Evolutionary conservation across 1,140 invertebrate genomes (phyloP).

Genomic region (Neodiprion lecontei): DNA sequence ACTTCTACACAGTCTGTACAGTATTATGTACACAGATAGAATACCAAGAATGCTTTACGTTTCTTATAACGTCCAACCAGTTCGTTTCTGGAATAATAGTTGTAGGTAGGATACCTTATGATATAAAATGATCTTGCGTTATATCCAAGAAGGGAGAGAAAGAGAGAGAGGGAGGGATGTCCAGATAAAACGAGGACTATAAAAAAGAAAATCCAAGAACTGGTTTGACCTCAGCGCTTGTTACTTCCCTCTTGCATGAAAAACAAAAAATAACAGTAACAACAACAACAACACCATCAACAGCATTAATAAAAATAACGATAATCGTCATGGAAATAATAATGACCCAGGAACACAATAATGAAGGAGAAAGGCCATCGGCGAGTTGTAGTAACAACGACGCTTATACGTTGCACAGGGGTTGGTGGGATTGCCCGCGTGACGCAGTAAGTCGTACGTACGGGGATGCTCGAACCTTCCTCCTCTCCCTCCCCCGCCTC

Average conservation of each 20-base stretch:
- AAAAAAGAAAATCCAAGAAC: neutral
- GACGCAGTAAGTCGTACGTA: constrained; percentile 37
- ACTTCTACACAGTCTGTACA: too few relatives aligned
- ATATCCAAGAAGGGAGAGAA: too few relatives aligned
- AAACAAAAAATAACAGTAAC: neutral
- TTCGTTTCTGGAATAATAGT: too few relatives aligned
- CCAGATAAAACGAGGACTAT: too few relatives aligned
- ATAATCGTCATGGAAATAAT: neutral
- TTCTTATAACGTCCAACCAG: too few relatives aligned
- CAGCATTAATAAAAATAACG: neutral
- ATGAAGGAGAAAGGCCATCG: too few relatives aligned
- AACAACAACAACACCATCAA: neutral
- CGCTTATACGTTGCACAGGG: constrained; percentile 28
- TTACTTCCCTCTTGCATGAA: neutral
- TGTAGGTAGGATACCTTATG: too few relatives aligned
- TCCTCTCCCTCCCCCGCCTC: constrained; percentile 7
- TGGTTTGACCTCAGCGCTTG: neutral
- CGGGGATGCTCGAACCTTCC: constrained; percentile 10
- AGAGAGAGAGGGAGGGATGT: too few relatives aligned
- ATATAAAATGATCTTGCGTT: too few relatives aligned
- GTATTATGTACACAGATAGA: too few relatives aligned
- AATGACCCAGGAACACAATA: neutral
- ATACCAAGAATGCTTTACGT: too few relatives aligned
- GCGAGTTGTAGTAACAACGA: too few relatives aligned
- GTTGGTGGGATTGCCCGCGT: constrained; percentile 47